Percentiles rank a stretch among this genome's conserved stretches.
phyloP scores from a whole-genome alignment of 2,113 vertebrate genomes.

The Myodes glareolus region DNA sequence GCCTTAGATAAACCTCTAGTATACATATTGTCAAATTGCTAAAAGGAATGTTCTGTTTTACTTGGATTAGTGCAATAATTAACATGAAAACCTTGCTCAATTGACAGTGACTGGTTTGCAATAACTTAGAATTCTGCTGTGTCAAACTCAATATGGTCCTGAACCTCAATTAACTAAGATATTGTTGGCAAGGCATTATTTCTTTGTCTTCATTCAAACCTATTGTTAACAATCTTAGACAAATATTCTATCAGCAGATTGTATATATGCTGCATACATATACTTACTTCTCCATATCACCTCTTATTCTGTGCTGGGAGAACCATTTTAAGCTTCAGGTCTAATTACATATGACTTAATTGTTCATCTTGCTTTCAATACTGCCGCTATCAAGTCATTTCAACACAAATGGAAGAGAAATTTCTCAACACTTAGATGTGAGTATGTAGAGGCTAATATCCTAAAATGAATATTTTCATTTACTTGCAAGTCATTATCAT shows the following conservation, averaged over 20 bases:
- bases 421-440: not conserved
- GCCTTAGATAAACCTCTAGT: conserved; percentile 58
- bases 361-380: not conserved
- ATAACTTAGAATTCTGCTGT: not conserved
- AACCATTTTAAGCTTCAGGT: not conserved
- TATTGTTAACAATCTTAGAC: not conserved
- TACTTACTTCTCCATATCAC: not conserved
- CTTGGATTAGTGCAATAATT: not conserved
- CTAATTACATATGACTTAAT: not conserved
- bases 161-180: not conserved
- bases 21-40: not conserved
- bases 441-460: not conserved
- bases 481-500: not conserved
- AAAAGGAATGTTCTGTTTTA: not conserved
- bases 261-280: no score
- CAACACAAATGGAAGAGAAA: not conserved
- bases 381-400: not conserved
- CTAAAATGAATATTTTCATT: not conserved
- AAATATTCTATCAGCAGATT: not conserved
- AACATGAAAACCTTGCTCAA: not conserved
- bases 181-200: not conserved
- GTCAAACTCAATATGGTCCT: not conserved
- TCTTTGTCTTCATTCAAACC: not conserved
- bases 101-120: not conserved
- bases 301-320: not conserved